Conservation (phyloP, 1,140 invertebrate genomes). For the Spodoptera frugiperda region DNA sequence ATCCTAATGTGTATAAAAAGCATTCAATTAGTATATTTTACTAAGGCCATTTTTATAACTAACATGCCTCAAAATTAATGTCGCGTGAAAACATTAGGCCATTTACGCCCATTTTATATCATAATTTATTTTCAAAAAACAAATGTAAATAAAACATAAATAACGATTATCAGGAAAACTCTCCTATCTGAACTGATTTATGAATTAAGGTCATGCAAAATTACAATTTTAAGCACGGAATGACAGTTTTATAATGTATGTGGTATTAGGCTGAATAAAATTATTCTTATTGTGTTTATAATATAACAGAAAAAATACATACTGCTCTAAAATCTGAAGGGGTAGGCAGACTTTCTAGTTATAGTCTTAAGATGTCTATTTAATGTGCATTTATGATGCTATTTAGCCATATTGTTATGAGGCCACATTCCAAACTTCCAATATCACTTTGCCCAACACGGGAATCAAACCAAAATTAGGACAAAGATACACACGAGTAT, state of each 20-base stretch:
- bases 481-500: no score
- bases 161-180: slow-evolving; percentile 38
- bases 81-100: slow-evolving; percentile 24
- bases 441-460: no score
- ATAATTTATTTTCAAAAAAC: slow-evolving; percentile 11
- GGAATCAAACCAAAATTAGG: no score
- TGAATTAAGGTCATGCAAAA: slow-evolving; percentile 37
- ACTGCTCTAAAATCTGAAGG: no score
- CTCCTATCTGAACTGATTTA: slow-evolving; percentile 45
- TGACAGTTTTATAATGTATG: slow-evolving; percentile 24
- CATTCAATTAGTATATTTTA: no score
- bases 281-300: slow-evolving; percentile 10
- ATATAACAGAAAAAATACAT: not conserved
- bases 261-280: slow-evolving; percentile 5
- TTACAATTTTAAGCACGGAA: slow-evolving; percentile 44
- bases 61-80: not conserved
- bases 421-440: no score
- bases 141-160: slow-evolving; percentile 45
- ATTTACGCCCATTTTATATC: not conserved
- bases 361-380: no score
- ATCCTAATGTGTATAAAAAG: no score
- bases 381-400: no score
- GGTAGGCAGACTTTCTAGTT: no score
- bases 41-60: not conserved
- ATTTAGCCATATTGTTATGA: no score